Conservation (phyloP, 2,888 invertebrate genomes). For the Xiphydria camelus region DNA sequence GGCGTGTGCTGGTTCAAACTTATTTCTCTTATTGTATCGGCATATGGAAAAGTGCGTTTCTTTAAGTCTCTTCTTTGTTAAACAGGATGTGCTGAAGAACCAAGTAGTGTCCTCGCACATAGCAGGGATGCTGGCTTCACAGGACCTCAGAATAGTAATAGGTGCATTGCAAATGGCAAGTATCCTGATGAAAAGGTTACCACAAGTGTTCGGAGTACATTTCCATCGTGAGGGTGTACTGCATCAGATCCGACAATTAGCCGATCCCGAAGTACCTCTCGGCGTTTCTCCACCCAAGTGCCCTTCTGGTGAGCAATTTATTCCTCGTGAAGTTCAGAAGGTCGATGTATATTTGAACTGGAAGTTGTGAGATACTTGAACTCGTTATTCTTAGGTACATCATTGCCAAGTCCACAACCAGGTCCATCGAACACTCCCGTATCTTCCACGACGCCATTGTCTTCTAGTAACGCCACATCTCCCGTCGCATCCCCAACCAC, state of each 20-base stretch:
- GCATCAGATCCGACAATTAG: conserved; percentile 80
- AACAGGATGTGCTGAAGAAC: conserved; percentile 65
- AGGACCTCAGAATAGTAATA: conserved; percentile 94
- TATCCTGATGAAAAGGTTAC: conserved; percentile 94
- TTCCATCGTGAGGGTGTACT: conserved; percentile 98
- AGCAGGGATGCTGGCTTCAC: conserved; percentile 97
- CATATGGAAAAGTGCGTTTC: conserved; percentile 33
- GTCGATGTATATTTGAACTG: neutral
- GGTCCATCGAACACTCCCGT: conserved; percentile 55
- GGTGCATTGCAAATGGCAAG: conserved; percentile 97
- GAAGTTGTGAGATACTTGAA: too few species aligned
- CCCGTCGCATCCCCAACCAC: conserved; percentile 54
- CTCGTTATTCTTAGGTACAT: conserved; percentile 38
- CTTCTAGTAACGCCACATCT: conserved; percentile 53
- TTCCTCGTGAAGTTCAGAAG: too few species aligned
- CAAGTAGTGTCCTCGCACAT: conserved; percentile 93
- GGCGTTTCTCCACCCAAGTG: conserved; percentile 59
- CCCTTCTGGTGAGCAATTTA: conserved; percentile 46
- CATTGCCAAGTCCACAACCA: conserved; percentile 55
- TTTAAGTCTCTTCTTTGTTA: neutral
- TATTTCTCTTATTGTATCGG: too few species aligned
- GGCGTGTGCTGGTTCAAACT: too few species aligned
- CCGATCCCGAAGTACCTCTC: conserved; percentile 68
- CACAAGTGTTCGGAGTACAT: conserved; percentile 92
- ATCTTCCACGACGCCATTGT: conserved; percentile 49